Conservation (phyloP, 1,140 invertebrate species). For the Drosophila equinoxialis region DNA sequence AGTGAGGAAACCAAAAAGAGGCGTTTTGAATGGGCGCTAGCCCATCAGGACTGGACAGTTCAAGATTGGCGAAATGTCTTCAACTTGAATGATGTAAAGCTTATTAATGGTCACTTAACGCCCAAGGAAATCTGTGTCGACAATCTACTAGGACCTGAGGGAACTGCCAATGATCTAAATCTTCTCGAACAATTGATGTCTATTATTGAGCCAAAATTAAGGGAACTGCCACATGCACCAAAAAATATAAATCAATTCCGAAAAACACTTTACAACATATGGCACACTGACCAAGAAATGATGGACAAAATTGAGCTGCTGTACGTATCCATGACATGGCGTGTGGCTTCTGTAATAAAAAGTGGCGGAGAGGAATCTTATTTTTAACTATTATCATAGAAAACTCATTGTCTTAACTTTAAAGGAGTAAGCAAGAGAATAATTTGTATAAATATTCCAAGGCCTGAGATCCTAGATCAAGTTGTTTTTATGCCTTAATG, state of each 20-base stretch:
- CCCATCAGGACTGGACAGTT: slow-evolving; percentile 60
- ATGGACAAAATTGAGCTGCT: slow-evolving; percentile 57
- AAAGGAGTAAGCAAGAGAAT: too few species aligned
- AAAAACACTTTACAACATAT: slow-evolving; percentile 52
- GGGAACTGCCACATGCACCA: slow-evolving; percentile 34
- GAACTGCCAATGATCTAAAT: slow-evolving; percentile 50
- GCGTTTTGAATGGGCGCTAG: slow-evolving; percentile 55
- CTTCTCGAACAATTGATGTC: slow-evolving; percentile 62
- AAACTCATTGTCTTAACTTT: too few species aligned
- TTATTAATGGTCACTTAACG: not conserved
- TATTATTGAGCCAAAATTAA: slow-evolving; percentile 55
- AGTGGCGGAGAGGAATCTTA: slow-evolving; percentile 48
- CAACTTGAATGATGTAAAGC: slow-evolving; percentile 68
- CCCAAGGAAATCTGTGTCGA: slow-evolving; percentile 58
- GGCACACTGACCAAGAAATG: slow-evolving; percentile 64
- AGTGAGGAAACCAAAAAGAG: slow-evolving; percentile 16
- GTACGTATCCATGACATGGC: slow-evolving; percentile 62
- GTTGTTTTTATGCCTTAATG: too few species aligned
- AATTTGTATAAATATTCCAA: too few species aligned
- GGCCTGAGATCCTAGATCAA: too few species aligned
- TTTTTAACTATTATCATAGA: slow-evolving; percentile 1
- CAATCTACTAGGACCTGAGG: slow-evolving; percentile 55
- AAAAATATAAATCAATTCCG: slow-evolving; percentile 55
- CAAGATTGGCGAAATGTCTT: slow-evolving; percentile 70
- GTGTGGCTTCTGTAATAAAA: slow-evolving; percentile 47